Evolutionary conservation across 2,113 vertebrate genomes (phyloP).

Genomic region (Polypterus bichir): DNA sequence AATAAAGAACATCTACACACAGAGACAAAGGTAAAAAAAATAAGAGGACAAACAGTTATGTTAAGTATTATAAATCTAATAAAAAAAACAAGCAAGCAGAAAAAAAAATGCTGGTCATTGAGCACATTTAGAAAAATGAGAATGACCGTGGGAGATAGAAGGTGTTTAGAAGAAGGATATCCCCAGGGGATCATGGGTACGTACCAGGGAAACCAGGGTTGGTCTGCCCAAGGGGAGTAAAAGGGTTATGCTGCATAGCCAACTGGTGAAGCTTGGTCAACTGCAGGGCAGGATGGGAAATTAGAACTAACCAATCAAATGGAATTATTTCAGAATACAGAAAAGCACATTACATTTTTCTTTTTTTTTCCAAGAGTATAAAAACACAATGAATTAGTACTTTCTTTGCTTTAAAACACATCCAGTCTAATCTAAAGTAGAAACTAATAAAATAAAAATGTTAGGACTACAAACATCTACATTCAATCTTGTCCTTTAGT

Average conservation of each 20-base stretch:
- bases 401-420: conserved; percentile 1
- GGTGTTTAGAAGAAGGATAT: conserved; percentile 72
- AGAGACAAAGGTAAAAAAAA: conserved; percentile 1
- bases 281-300: conserved; percentile 95
- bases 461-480: conserved; percentile 30
- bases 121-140: conserved; percentile 54
- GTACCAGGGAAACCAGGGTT: conserved; percentile 96
- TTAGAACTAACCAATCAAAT: conserved; percentile 95
- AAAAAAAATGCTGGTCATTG: conserved; percentile 41
- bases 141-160: conserved; percentile 58
- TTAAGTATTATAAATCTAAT: neutral
- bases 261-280: conserved; percentile 98
- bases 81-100: conserved; percentile 15
- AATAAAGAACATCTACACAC: neutral
- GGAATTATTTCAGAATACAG: conserved; percentile 86
- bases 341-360: conserved; percentile 64
- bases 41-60: conserved; percentile 21
- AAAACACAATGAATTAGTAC: conserved; percentile 25
- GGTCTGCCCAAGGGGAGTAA: conserved; percentile 96
- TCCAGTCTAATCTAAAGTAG: conserved; percentile 32
- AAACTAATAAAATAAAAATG: conserved; percentile 23
- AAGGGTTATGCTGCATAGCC: conserved; percentile 96
- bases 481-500: neutral
- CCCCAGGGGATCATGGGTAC: conserved; percentile 81
- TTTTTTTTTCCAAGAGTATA: conserved; percentile 45